Evolutionary conservation across 2,888 invertebrate genomes (phyloP).

Genomic region (Pasiphila rectangulata): DNA sequence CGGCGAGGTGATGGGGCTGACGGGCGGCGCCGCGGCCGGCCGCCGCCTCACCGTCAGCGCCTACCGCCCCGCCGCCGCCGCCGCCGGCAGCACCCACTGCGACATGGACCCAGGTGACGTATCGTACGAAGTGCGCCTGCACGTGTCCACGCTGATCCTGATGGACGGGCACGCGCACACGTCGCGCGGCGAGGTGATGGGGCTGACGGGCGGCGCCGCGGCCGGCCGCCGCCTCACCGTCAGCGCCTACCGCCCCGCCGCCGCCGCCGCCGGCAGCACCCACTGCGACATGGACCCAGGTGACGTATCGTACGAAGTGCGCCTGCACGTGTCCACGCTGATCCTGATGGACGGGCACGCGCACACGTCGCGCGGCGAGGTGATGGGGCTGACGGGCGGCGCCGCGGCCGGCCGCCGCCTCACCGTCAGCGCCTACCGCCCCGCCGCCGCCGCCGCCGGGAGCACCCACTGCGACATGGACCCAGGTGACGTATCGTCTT

Average conservation of each 20-base stretch:
- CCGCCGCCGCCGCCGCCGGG: slow-evolving; percentile 83
- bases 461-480: slow-evolving; percentile 90
- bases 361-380: slow-evolving; percentile 85
- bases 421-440: slow-evolving; percentile 69
- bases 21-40: slow-evolving; percentile 76
- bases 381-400: slow-evolving; percentile 88
- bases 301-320: slow-evolving; percentile 52
- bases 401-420: slow-evolving; percentile 37
- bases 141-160: slow-evolving; percentile 81
- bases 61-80: slow-evolving; percentile 84
- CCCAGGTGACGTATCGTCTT: slow-evolving; percentile 65
- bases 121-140: slow-evolving; percentile 67
- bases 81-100: slow-evolving; percentile 85
- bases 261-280: slow-evolving; percentile 83
- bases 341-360: slow-evolving; percentile 86
- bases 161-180: slow-evolving; percentile 87
- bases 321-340: slow-evolving; percentile 81
- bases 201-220: slow-evolving; percentile 83
- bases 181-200: slow-evolving; percentile 87
- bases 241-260: slow-evolving; percentile 81
- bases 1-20: slow-evolving; percentile 87
- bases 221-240: slow-evolving; percentile 35
- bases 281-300: slow-evolving; percentile 89
- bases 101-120: slow-evolving; percentile 85
- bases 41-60: slow-evolving; percentile 39